Percentiles rank a stretch among this genome's conserved stretches.
These are phyloP conservation scores for Numenius arquata DNA, from an alignment of 2,113 vertebrate genomes.

Conservation along the genomic window DNA sequence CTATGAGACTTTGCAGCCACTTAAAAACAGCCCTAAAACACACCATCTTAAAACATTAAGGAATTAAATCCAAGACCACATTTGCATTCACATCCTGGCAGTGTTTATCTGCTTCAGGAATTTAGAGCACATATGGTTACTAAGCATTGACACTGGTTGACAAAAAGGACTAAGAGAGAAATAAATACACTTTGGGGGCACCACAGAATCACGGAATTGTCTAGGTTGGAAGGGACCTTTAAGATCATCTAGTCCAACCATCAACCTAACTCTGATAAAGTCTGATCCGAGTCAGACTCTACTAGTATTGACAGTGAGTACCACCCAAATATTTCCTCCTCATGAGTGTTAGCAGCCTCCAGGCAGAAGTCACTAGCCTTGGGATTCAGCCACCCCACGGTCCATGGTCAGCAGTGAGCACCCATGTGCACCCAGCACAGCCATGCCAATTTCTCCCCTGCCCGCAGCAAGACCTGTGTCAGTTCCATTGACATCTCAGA, in stretches of 20 bases:
- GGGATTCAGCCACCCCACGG: not conserved
- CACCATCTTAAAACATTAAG: not conserved
- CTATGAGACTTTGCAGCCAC: not conserved
- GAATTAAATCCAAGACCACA: not conserved
- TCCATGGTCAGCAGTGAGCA: rapidly evolving
- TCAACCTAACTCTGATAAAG: no score
- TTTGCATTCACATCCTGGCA: not conserved
- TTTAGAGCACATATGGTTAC: not conserved
- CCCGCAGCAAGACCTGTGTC: not conserved
- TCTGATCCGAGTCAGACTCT: not conserved
- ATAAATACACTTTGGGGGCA: not conserved
- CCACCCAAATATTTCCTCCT: not conserved
- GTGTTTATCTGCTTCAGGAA: not conserved
- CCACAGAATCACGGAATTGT: no score
- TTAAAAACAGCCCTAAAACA: not conserved
- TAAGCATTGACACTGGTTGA: not conserved
- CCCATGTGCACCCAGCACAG: not conserved
- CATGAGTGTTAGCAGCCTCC: rapidly evolving
- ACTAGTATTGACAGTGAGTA: not conserved
- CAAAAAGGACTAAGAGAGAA: not conserved
- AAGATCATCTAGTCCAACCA: no score
- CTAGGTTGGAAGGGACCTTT: no score
- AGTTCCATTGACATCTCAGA: not conserved
- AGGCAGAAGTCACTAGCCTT: not conserved
- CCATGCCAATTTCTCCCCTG: not conserved